phyloP scores from a whole-genome alignment of 2,888 invertebrate species.

The Pyrgus malvae region DNA sequence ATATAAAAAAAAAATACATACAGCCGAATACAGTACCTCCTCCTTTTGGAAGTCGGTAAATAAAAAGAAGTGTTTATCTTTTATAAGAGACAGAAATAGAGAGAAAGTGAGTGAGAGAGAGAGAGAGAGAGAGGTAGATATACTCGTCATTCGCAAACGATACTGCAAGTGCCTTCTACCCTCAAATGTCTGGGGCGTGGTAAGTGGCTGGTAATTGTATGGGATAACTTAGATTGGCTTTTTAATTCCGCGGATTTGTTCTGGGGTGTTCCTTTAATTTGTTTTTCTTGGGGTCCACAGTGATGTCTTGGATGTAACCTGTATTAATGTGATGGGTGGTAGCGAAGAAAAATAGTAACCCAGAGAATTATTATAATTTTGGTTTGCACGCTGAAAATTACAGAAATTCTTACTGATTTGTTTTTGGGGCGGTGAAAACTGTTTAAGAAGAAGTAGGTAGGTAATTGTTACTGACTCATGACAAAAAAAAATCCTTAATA shows the following conservation, averaged over 20 bases:
- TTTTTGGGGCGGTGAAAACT: too few species aligned
- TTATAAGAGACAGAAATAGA: too few species aligned
- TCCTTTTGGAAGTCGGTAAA: too few species aligned
- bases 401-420: neutral
- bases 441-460: too few species aligned
- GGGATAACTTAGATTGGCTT: slow-evolving; percentile 79
- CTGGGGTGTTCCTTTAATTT: slow-evolving; percentile 32
- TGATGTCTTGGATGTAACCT: slow-evolving; percentile 1
- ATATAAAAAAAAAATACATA: too few species aligned
- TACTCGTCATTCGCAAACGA: slow-evolving; percentile 24
- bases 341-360: neutral
- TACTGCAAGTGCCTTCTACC: slow-evolving; percentile 27
- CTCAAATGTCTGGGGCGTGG: slow-evolving; percentile 61
- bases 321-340: neutral
- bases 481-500: too few species aligned
- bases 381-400: neutral
- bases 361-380: neutral
- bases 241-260: slow-evolving; percentile 62
- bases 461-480: too few species aligned
- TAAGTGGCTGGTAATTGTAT: slow-evolving; percentile 76
- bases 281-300: slow-evolving; percentile 7
- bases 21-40: too few species aligned
- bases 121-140: too few species aligned
- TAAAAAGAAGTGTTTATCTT: too few species aligned
- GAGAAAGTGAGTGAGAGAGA: too few species aligned